Base-by-base conservation (phyloP, 2,888 invertebrate genomes). In the Amblyjoppa proteus region DNA sequence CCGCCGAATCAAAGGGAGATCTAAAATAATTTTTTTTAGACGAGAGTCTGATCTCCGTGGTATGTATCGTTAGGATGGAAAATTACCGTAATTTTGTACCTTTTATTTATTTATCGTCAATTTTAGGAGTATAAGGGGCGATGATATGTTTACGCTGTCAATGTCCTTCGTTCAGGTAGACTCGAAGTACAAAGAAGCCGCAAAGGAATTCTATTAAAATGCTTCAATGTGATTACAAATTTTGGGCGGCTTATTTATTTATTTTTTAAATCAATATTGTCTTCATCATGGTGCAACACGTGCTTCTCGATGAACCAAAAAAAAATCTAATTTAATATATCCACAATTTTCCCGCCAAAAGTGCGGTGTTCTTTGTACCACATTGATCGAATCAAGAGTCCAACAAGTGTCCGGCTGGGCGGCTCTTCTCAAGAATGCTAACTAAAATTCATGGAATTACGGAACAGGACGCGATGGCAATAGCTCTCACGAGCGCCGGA, bases 1-100 rank as follows among this genome's bases (percentile, higher is more conserved):
- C 73, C 73, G 4, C 25, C 11, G 16, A 9, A 68, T 34, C 87
- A 83, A 80, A n/a, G 49, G 28, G 70, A 53, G 2, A n/a, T 68
- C 66, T 16, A 45, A 78, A 20, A 49, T 3, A 25, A n/a, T 25
- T 16, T 20, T 75, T 51, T 41, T 70, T 25, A 45, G 20, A 45
- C 45, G 16, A 61, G 3, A 61, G 13, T 38, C 51, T 61, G 20
- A 31, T 11, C 11, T 6, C 5, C n/a, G 28, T 53, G 20, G 64
- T 31, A 11, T 45, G 9, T 38, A 6, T 9, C n/a, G 58, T 80
- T 45, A 28, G 13, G 20, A 38, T 56, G 45, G 49, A 73, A 64
- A 41, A 64, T 74, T 75, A 68, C 58, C 31, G 38, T 56, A 20
- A 66, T 41, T 20, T 53, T n/a, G 20, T 31, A 73, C n/a, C 69